A percentile compares a stretch with the other conserved stretches of the same genome.
Conservation (phyloP, 2,888 invertebrate species). For the Lasioglossum figueresi region DNA sequence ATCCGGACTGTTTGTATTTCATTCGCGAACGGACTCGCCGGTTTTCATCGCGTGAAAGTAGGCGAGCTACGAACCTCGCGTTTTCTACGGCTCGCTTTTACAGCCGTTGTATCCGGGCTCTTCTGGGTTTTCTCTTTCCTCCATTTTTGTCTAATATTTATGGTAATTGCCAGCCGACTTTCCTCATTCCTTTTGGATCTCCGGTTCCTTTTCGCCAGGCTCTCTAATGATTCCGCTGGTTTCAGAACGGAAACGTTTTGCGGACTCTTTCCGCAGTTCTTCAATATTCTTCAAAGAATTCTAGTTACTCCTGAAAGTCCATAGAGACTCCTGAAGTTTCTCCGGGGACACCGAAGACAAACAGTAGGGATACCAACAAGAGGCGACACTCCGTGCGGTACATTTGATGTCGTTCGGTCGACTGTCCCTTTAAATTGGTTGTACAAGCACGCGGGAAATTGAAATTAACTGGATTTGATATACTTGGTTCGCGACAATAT, state of each 20-base stretch:
- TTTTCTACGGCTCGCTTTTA: background rate
- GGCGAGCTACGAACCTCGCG: background rate
- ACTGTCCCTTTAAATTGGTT: no score
- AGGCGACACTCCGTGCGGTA: no score
- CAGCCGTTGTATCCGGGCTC: background rate
- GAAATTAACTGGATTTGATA: no score
- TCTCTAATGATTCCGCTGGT: background rate
- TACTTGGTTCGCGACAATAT: no score
- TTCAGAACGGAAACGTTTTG: background rate
- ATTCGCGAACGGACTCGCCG: background rate
- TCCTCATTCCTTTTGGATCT: background rate
- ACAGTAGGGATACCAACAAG: no score
- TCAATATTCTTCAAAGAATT: background rate
- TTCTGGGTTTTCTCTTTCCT: background rate
- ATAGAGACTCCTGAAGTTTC: no score
- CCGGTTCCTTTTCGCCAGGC: background rate
- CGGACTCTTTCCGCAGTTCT: background rate
- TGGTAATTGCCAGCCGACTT: background rate
- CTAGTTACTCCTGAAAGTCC: background rate
- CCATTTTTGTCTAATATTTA: background rate
- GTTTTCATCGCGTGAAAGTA: background rate
- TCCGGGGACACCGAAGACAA: no score
- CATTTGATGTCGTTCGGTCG: no score
- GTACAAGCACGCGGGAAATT: no score
- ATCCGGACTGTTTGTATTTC: background rate